Conservation (phyloP, 2,797 vertebrate species). For the Pseudomugil gertrudae region DNA sequence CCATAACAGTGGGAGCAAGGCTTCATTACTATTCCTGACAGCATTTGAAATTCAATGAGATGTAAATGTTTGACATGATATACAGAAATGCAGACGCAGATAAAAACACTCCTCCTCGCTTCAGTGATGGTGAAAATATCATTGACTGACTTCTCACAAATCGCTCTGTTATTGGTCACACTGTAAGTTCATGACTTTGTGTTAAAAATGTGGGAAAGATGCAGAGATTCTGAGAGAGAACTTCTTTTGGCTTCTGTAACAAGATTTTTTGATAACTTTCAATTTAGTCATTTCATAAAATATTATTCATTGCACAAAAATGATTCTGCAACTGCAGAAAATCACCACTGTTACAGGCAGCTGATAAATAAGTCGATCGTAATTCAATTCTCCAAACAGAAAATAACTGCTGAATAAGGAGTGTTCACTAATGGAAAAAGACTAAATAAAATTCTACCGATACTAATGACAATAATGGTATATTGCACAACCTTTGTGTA, state of each 20-base stretch:
- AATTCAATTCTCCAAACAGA: conserved; percentile 34
- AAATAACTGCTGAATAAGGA: conserved; percentile 67
- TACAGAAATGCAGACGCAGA: conserved; percentile 79
- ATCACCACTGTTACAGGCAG: not conserved
- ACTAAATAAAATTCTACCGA: too few relatives aligned
- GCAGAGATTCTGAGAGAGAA: conserved; percentile 48
- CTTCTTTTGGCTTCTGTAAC: conserved; percentile 39
- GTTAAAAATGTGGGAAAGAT: conserved; percentile 43
- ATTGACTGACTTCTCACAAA: conserved; percentile 77
- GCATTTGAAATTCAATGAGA: conserved; percentile 89
- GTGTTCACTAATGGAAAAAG: conserved; percentile 21
- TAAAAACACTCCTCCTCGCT: conserved; percentile 79
- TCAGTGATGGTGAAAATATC: conserved; percentile 84
- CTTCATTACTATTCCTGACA: conserved; percentile 86
- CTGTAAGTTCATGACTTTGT: conserved; percentile 60
- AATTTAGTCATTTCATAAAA: conserved; percentile 17
- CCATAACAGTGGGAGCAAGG: conserved; percentile 85
- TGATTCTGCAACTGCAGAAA: not conserved
- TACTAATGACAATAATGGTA: too few relatives aligned
- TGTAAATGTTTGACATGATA: conserved; percentile 87
- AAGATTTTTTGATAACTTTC: conserved; percentile 19
- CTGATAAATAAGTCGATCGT: not conserved
- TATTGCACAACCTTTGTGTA: conserved; percentile 28
- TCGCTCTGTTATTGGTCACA: conserved; percentile 61
- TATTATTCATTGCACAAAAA: not conserved